Evolutionary conservation across 2,888 invertebrate genomes (phyloP), one percentile per base, ranked within the genome.

Genomic region (Lithophane leautieri): DNA sequence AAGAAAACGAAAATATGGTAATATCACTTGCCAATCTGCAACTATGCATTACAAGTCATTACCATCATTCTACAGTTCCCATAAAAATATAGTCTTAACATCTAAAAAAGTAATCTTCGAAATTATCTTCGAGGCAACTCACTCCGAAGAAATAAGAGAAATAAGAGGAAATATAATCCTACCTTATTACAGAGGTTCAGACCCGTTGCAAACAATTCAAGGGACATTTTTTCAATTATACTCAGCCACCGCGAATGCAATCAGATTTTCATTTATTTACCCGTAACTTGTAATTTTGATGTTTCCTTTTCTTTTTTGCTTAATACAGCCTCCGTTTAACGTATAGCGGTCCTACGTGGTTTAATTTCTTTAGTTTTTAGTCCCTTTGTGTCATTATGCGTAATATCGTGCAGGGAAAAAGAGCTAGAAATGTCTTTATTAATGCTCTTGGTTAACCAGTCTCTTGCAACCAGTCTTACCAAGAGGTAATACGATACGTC

Each of bases 221-320:
- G 92, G 90, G 95, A 95, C 95, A 95, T 94, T 94, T 95, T 95
- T 95, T 95, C 95, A 95, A 95, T 95, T 95, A 95, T 89, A 89
- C 88, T 82, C 75, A 79, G 91, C 93, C 92, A 86, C 88, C 93
- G 94, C 92, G 91, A 91, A 92, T 91, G 93, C 94, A 94, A 94
- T 94, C 92, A 92, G 89, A 92, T 92, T 91, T 91, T 92, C 92
- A 93, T 93, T 92, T 93, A 92, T 88, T 92, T 91, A 87, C 85
- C 85, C 90, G 88, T 90, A 90, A 88, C 86, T 85, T 88, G 86
- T 93, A 92, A 89, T 88, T 93, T 93, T 88, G 88, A 89, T 88
- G 88, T 89, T 90, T 79, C 80, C 63, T 88, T 85, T 83, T 81
- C 80, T 83, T 83, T 77, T 79, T 77, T 66, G 67, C 76, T 67